Percentiles rank a stretch among this genome's conserved stretches.
Conservation (phyloP, 92 coral and sea anemone species). For the Paramuricea clavata region DNA sequence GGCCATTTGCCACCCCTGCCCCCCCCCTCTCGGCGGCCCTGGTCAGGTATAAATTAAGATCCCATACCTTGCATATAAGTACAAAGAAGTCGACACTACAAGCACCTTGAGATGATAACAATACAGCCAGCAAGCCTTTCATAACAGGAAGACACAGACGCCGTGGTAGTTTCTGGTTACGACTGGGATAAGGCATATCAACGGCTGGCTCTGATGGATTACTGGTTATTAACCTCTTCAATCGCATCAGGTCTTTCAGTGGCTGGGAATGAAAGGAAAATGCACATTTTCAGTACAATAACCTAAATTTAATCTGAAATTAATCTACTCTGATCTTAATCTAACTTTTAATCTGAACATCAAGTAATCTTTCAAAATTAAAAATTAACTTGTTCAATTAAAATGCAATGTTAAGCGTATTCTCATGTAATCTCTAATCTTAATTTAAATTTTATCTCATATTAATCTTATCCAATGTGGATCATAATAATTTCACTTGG, state of each 20-base stretch:
- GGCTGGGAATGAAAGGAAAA: conserved; percentile 19
- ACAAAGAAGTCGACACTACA: conserved; percentile 89
- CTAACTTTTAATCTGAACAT: background rate
- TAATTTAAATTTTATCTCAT: too few relatives aligned
- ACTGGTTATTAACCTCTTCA: conserved; percentile 8
- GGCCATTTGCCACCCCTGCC: too few relatives aligned
- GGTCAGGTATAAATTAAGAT: too few relatives aligned
- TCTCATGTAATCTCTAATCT: too few relatives aligned
- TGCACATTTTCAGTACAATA: background rate
- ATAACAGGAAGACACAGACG: conserved; percentile 75
- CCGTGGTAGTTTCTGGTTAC: conserved; percentile 11
- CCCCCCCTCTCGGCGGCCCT: too few relatives aligned
- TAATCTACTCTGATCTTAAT: background rate
- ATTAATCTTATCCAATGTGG: too few relatives aligned
- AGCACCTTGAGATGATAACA: conserved; percentile 80
- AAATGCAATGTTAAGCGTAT: too few relatives aligned
- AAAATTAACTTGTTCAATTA: too few relatives aligned
- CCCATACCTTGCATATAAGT: conserved; percentile 88
- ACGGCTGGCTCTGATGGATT: conserved; percentile 24
- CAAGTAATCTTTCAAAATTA: too few relatives aligned
- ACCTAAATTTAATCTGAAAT: too few relatives aligned
- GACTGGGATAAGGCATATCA: conserved; percentile 11
- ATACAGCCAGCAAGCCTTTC: conserved; percentile 84
- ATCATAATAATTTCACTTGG: too few relatives aligned
- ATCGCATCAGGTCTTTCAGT: conserved; percentile 25